phyloP scores from a whole-genome alignment of 2,797 vertebrate species.

The Xiphorhynchus erythropygius region DNA sequence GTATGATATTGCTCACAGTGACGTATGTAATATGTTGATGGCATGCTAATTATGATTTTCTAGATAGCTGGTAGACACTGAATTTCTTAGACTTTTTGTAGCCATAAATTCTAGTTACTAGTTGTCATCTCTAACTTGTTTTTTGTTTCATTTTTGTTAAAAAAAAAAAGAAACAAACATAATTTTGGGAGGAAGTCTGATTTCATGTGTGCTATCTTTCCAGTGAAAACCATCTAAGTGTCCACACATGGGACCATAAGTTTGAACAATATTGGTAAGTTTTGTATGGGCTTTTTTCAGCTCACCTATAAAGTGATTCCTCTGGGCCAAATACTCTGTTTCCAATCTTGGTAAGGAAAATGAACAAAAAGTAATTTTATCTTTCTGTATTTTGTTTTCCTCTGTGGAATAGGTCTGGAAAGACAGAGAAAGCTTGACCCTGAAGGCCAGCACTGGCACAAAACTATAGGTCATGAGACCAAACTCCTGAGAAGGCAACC shows the following conservation, averaged over 20 bases:
- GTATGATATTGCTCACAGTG: not conserved
- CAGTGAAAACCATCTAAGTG: not conserved
- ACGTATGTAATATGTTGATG: not conserved
- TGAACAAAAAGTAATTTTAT: constrained; percentile 29
- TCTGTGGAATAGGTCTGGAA: constrained; percentile 15
- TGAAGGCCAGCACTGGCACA: not conserved
- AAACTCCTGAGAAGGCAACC: not conserved
- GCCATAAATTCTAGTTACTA: not conserved
- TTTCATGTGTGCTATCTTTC: not conserved
- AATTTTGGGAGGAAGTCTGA: accelerated
- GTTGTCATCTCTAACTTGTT: accelerated
- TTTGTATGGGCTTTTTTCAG: not conserved
- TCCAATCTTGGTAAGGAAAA: not conserved
- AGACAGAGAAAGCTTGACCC: not conserved
- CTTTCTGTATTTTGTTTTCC: not conserved
- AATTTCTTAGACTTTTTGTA: not conserved
- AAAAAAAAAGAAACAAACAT: not conserved
- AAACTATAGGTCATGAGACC: not conserved
- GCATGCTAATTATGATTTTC: not conserved
- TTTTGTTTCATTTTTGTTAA: not conserved
- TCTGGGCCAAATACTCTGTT: not conserved
- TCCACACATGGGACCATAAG: not conserved
- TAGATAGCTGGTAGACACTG: not conserved
- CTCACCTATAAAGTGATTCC: not conserved
- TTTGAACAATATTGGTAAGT: not conserved